phyloP scores from a whole-genome alignment of 1,140 invertebrate genomes.

The Drosophila orosa region DNA sequence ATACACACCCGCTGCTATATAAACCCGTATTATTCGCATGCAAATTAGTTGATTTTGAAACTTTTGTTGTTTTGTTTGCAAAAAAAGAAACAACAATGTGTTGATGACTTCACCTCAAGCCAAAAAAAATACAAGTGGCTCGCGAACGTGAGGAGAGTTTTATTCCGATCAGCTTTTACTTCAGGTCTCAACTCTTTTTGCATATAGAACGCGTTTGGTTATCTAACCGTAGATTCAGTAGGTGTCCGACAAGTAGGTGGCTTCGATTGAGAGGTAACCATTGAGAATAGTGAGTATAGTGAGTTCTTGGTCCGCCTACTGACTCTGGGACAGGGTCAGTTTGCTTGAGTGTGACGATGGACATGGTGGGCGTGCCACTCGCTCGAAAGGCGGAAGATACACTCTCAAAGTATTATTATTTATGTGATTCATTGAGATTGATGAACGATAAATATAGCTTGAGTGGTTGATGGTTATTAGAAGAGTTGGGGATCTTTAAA shows the following conservation, averaged over 20 bases:
- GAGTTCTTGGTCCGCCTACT: constrained; percentile 44
- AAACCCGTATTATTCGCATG: constrained; percentile 59
- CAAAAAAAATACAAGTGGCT: constrained; percentile 21
- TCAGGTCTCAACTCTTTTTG: constrained; percentile 6
- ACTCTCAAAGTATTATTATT: constrained; percentile 1
- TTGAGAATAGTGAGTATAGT: constrained; percentile 10
- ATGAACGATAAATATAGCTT: constrained; percentile 20
- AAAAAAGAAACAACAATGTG: constrained; percentile 51
- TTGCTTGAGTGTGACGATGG: constrained; percentile 18
- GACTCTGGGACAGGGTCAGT: constrained; percentile 25
- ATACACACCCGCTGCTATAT: constrained; percentile 27
- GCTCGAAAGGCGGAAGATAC: constrained; percentile 49
- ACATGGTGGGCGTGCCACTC: constrained; percentile 32
- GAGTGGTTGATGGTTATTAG: constrained; percentile 1
- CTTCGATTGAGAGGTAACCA: constrained; percentile 38
- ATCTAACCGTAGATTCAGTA: constrained; percentile 42
- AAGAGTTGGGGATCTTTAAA: background rate
- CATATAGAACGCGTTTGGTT: constrained; percentile 38
- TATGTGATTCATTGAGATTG: constrained; percentile 26
- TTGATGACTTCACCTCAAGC: constrained; percentile 72
- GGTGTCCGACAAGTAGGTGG: constrained; percentile 33
- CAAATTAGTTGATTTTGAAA: constrained; percentile 79
- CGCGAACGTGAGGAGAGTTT: constrained; percentile 59
- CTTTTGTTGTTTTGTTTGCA: constrained; percentile 57
- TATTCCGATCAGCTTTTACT: constrained; percentile 23